Conservation (phyloP, 2,113 vertebrate genomes). For the Centrocercus urophasianus region DNA sequence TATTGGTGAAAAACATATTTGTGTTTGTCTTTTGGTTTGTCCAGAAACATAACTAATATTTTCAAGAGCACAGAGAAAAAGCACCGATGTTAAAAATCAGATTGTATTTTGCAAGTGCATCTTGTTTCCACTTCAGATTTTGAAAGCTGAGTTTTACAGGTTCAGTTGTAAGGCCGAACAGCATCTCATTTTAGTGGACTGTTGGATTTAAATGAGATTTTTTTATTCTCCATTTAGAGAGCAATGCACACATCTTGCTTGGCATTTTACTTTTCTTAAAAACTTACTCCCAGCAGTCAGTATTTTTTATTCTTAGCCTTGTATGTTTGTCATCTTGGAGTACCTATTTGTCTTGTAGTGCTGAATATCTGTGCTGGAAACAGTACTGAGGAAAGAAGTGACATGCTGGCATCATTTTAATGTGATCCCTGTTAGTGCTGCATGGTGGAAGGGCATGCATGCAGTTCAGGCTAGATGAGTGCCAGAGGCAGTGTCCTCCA, state of each 20-base stretch:
- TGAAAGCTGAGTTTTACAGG: not conserved
- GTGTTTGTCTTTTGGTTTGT: not conserved
- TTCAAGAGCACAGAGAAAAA: not conserved
- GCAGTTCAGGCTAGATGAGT: not conserved
- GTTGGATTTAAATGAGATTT: not conserved
- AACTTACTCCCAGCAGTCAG: not conserved
- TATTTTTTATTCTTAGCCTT: not conserved
- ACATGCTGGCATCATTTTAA: accelerated
- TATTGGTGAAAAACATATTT: not conserved
- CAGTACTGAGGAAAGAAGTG: not conserved
- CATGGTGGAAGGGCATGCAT: not conserved
- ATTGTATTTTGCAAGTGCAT: not conserved
- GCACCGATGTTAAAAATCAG: not conserved
- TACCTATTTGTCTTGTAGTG: not conserved
- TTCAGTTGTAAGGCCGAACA: not conserved
- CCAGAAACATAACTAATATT: not conserved
- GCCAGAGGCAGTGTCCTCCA: not conserved
- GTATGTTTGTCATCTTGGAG: not conserved
- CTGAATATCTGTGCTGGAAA: not conserved
- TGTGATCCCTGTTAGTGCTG: not conserved
- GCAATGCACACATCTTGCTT: accelerated
- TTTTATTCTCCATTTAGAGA: not conserved
- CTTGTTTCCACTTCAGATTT: not conserved
- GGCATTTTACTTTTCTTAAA: not conserved
- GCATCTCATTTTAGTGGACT: not conserved